Percentiles rank a stretch among this genome's conserved stretches.
These are phyloP conservation scores for Pammene aurita DNA, from an alignment of 2,888 invertebrate species.

Conservation along the genomic window DNA sequence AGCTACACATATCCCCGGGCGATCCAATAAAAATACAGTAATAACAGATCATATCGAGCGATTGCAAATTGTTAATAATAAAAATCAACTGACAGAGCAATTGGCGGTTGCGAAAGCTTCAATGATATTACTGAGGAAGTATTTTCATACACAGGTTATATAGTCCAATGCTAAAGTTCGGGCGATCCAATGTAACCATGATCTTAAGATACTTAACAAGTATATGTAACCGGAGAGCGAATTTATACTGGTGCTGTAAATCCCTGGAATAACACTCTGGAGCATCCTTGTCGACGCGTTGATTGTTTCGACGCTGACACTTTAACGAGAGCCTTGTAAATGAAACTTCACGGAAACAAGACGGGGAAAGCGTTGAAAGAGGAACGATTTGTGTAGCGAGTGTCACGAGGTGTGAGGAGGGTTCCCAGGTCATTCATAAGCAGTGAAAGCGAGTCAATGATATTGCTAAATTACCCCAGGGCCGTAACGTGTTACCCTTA, in stretches of 20 bases:
- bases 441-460: constrained; percentile 71
- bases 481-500: constrained; percentile 50
- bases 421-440: constrained; percentile 69
- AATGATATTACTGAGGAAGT: constrained; percentile 53
- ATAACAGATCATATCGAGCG: constrained; percentile 69
- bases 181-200: background rate
- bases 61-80: constrained; percentile 70
- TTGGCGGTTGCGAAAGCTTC: constrained; percentile 60
- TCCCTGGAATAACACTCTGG: constrained; percentile 31
- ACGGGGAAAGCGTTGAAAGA: constrained; percentile 68
- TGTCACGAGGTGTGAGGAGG: constrained; percentile 61
- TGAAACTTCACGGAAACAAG: constrained; percentile 68
- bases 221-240: background rate
- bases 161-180: background rate
- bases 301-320: constrained; percentile 57
- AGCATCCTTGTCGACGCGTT: constrained; percentile 49
- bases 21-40: constrained; percentile 65
- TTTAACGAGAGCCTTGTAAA: constrained; percentile 65
- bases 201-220: background rate
- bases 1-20: constrained; percentile 60
- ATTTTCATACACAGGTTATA: constrained; percentile 49
- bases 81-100: constrained; percentile 61
- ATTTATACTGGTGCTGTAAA: background rate
- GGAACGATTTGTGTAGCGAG: constrained; percentile 67
- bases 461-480: constrained; percentile 71